Evolutionary conservation across 2,888 invertebrate genomes (phyloP).

Genomic region (Platycheirus albimanus): DNA sequence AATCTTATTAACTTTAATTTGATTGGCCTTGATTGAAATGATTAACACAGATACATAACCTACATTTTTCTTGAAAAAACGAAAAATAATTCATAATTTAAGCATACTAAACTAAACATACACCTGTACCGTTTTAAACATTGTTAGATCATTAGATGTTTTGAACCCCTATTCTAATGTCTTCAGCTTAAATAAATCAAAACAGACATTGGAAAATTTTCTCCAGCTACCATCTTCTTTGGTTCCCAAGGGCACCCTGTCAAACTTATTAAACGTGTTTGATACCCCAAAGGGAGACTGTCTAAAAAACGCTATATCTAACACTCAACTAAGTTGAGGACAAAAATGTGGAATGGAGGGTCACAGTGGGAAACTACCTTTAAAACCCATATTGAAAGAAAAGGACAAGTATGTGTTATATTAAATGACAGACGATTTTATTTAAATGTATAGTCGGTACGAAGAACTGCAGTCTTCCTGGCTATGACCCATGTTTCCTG

Average conservation of each 20-base stretch:
- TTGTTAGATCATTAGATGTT: neutral
- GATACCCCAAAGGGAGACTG: slow-evolving; percentile 43
- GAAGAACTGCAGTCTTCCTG: slow-evolving; percentile 43
- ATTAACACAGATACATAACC: no score
- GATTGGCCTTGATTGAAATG: no score
- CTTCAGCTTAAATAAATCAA: slow-evolving; percentile 73
- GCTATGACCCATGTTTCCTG: slow-evolving; percentile 45
- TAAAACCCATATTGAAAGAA: slow-evolving; percentile 41
- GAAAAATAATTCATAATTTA: no score
- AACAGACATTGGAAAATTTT: slow-evolving; percentile 60
- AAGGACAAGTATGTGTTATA: slow-evolving; percentile 38
- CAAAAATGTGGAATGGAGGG: neutral
- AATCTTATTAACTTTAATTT: no score
- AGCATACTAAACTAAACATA: no score
- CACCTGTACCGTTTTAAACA: slow-evolving; percentile 43
- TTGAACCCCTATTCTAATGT: slow-evolving; percentile 46
- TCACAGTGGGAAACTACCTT: slow-evolving; percentile 14
- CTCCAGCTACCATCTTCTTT: slow-evolving; percentile 66
- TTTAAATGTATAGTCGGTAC: slow-evolving; percentile 63
- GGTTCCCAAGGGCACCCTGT: slow-evolving; percentile 32
- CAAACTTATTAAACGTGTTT: slow-evolving; percentile 18
- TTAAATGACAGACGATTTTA: slow-evolving; percentile 52
- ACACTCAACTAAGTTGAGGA: slow-evolving; percentile 23
- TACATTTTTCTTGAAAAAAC: no score
- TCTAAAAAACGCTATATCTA: slow-evolving; percentile 47